These are phyloP conservation scores for Aegotheles bennettii DNA, from an alignment of 2,113 vertebrate species.

Conservation along the genomic window DNA sequence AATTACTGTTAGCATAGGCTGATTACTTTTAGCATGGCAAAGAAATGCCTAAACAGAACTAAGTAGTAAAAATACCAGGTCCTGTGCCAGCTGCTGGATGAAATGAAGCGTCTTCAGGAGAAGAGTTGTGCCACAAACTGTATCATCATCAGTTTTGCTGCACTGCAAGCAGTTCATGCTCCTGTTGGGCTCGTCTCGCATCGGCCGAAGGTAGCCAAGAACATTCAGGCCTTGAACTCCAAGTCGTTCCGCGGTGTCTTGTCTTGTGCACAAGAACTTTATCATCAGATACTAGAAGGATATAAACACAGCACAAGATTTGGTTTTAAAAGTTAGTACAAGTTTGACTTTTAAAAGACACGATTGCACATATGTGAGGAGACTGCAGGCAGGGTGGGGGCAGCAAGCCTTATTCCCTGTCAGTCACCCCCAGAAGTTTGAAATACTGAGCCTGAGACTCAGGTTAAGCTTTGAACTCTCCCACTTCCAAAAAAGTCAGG, in stretches of 20 bases:
- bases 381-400: background rate
- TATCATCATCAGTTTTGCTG: conserved; percentile 37
- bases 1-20: background rate
- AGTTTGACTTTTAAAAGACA: background rate
- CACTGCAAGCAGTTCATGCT: conserved; percentile 70
- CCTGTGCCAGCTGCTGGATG: conserved; percentile 90
- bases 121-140: conserved; percentile 81
- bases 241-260: conserved; percentile 88
- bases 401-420: background rate
- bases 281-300: conserved; percentile 90
- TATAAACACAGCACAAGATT: background rate
- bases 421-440: background rate
- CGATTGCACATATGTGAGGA: accelerated
- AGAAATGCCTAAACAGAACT: background rate
- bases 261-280: conserved; percentile 92
- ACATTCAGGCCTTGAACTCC: conserved; percentile 89
- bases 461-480: background rate
- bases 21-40: background rate
- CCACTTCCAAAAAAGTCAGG: background rate
- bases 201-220: conserved; percentile 85
- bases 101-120: conserved; percentile 92
- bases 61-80: conserved; percentile 78
- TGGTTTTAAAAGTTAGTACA: background rate
- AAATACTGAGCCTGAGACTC: background rate
- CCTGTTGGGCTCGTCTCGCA: conserved; percentile 65